These are phyloP conservation scores for Limanda limanda DNA, from an alignment of 2,113 vertebrate genomes.

Conservation along the genomic window DNA sequence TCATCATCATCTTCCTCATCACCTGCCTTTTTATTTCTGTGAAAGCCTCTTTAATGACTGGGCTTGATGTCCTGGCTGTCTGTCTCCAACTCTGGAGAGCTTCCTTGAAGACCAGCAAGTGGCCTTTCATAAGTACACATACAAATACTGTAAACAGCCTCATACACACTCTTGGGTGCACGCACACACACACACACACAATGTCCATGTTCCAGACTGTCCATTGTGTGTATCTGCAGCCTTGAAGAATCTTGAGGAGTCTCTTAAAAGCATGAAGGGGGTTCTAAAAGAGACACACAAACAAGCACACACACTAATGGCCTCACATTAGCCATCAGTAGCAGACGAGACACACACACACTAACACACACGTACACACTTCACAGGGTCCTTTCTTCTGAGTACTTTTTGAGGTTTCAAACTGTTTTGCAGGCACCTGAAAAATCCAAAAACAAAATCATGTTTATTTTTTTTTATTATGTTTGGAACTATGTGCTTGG, in stretches of 20 bases:
- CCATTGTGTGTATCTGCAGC: conserved; percentile 78
- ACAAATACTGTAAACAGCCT: conserved; percentile 59
- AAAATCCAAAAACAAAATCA: not conserved
- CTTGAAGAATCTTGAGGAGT: conserved; percentile 82
- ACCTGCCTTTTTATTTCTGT: conserved; percentile 71
- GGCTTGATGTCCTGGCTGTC: conserved; percentile 80
- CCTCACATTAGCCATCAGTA: conserved; percentile 66
- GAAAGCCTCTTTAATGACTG: conserved; percentile 85
- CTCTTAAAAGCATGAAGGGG: conserved; percentile 84
- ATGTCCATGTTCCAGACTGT: conserved; percentile 59
- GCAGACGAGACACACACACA: conserved; percentile 43
- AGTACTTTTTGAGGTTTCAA: conserved; percentile 22
- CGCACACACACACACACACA: conserved; percentile 24
- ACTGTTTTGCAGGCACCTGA: conserved; percentile 18
- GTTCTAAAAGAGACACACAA: conserved; percentile 69
- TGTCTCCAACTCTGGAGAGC: conserved; percentile 83
- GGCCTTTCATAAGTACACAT: conserved; percentile 58
- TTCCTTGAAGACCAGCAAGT: conserved; percentile 82
- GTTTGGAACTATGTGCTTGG: not conserved
- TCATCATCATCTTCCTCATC: conserved; percentile 84
- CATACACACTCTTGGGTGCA: conserved; percentile 11
- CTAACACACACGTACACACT: conserved; percentile 42
- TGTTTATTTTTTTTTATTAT: not conserved
- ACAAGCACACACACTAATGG: conserved; percentile 74
- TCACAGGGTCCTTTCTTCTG: conserved; percentile 57